Base-by-base conservation (phyloP, 2,888 invertebrate genomes). In the Sisyra nigra region DNA sequence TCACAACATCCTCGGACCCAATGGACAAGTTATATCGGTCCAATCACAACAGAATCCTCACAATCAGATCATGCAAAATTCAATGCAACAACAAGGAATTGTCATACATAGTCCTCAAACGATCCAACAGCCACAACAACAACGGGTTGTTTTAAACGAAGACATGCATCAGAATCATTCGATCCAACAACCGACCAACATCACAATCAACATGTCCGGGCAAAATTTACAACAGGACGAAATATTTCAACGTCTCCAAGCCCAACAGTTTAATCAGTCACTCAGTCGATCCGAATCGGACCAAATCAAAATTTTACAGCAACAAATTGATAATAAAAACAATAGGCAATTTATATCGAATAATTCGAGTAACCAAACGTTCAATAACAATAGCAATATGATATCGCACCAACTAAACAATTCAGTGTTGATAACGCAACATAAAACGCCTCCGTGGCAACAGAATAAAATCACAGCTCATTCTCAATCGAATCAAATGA, bases 371-470 rank as follows among this genome's bases (percentile, higher is more conserved):
- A 49, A 8, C 56, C 59, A 36, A 46, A 51, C 36, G n/a, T 17
- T 18, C 19, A 37, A 14, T 14, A 3, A 17, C 2, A 37, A 37
- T 37, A n/a, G 19, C 6, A 33, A 33, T 14, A 40, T 48, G 18
- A 52, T 54, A 46, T 53, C 53, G 44, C 57, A 47, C 45, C 49
- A 41, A 55, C 51, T 45, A 44, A 56, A 47, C 55, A 57, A 37
- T 42, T 62, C 67, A 3, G 65, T 68, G 8, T 63, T 69, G 33
- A 67, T 68, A 57, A 63, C 67, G 0, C 51, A 51, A 40, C 69
- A 68, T 6, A 69, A 72, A 54, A 66, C 71, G 19, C 72, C 72
- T n/a, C 71, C 71, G 3, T 73, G 73, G 72, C 73, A 70, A 59
- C 67, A 71, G 47, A 68, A 71, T 49, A 54, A 57, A 35, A 51